Conservation (phyloP, 2,113 vertebrate species). For the Tympanuchus pallidicinctus region DNA sequence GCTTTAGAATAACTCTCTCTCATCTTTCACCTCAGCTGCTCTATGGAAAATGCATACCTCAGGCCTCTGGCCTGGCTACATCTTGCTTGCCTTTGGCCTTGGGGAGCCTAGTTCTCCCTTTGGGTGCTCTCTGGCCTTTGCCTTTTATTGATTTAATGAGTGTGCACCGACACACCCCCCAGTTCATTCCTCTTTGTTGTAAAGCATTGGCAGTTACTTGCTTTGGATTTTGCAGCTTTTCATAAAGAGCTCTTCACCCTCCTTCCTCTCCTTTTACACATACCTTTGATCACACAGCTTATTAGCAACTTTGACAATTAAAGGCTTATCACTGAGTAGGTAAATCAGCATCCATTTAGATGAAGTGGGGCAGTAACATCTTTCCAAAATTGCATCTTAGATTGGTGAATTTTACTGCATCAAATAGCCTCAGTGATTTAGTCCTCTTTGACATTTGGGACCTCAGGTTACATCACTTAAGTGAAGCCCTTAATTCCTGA, state of each 20-base stretch:
- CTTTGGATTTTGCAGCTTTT: not conserved
- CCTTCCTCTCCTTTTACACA: not conserved
- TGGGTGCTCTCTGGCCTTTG: not conserved
- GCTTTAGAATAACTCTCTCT: not conserved
- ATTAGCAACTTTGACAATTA: not conserved
- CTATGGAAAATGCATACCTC: fast-evolving
- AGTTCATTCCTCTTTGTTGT: not conserved
- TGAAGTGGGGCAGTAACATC: not conserved
- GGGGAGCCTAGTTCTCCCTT: not conserved
- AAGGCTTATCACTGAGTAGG: not conserved
- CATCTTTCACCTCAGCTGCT: not conserved
- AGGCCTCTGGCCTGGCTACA: not conserved
- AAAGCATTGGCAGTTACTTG: not conserved
- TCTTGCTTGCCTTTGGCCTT: not conserved
- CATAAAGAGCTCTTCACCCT: not conserved
- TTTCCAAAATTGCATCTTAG: not conserved
- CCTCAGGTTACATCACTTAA: not conserved
- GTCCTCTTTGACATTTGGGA: not conserved
- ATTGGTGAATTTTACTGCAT: not conserved
- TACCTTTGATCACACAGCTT: not conserved
- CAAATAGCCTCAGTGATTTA: not conserved
- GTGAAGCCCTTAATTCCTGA: not conserved
- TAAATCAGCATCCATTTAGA: not conserved
- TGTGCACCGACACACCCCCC: fast-evolving
- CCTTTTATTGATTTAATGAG: not conserved